Base-by-base conservation (phyloP, 2,888 invertebrate genomes). In the Pharmacophagus antenor region DNA sequence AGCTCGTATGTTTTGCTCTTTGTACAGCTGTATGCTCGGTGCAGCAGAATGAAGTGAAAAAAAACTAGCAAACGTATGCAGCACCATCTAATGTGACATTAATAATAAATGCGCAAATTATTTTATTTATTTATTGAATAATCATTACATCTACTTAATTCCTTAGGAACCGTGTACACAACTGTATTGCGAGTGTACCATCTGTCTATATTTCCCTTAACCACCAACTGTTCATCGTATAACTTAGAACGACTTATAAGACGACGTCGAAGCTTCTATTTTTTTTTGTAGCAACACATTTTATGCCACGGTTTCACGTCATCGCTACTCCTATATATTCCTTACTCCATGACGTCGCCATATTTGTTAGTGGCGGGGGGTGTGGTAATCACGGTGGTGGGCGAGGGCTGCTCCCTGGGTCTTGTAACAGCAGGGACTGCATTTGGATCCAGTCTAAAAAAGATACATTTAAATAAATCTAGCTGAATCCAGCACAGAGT, bases 271-370 rank as follows among this genome's bases (percentile, higher is more conserved):
- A 18, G 2, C 15, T n/a, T 44, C 7, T 44, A 10, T 44, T 44
- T 49, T 17, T 20, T 12, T 31, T 3, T 18, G 31, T 18, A 51
- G 31, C 31, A 31, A 27, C 27, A 20, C 27, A 6, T 51, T 31
- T 15, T 31, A 31, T 25, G 18, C 22, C 17, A 48, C 55, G 56
- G 48, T 48, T 48, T 17, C 48, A 21, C 1, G 31, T 27, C 46
- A 1, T 18, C 5, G 55, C 46, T 47, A 49, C 27, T n/a, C n/a
- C n/a, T 54, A 15, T 21, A 20, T 20, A 17, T 10, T 18, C 21
- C 23, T 47, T 66, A 89, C 18, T 89, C 88, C 72, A 88, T 71
- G 44, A 53, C 62, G 70, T 89, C 85, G 6, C 84, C 86, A 65
- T 91, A 88, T 66, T 82, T 77, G 79, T 86, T 88, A 59, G 85